Conservation (phyloP, 2,113 vertebrate species). For the Cyanoderma ruficeps region DNA sequence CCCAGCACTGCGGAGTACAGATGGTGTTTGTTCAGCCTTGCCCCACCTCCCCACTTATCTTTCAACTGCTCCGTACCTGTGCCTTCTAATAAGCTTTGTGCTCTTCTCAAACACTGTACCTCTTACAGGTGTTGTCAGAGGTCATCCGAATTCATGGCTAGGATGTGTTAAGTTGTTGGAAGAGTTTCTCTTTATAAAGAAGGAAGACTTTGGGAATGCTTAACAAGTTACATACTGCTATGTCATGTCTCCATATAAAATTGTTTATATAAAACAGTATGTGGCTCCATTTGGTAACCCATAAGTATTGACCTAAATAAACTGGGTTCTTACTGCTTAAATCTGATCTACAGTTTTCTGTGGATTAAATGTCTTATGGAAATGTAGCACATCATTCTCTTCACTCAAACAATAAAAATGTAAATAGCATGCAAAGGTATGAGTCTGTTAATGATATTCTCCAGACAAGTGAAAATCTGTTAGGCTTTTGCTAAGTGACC, state of each 20-base stretch:
- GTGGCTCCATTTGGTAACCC: not conserved
- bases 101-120: not conserved
- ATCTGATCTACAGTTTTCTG: not conserved
- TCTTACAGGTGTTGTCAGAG: not conserved
- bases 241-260: not conserved
- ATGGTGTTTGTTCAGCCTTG: conserved; percentile 57
- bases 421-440: not conserved
- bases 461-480: not conserved
- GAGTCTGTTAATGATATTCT: not conserved
- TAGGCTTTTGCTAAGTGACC: not conserved
- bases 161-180: not conserved
- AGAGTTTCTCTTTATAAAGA: not conserved
- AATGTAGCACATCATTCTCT: not conserved
- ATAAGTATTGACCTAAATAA: not conserved
- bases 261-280: not conserved
- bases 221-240: not conserved
- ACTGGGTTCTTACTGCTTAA: not conserved
- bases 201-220: not conserved
- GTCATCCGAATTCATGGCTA: not conserved
- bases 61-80: not conserved
- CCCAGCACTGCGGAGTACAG: conserved; percentile 35
- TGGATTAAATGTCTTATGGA: not conserved
- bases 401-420: not conserved
- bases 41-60: conserved; percentile 50
- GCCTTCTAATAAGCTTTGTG: not conserved